Evolutionary conservation across 1,140 invertebrate species (phyloP), one percentile per base, ranked within the genome.

Genomic region (Chelonus insularis): DNA sequence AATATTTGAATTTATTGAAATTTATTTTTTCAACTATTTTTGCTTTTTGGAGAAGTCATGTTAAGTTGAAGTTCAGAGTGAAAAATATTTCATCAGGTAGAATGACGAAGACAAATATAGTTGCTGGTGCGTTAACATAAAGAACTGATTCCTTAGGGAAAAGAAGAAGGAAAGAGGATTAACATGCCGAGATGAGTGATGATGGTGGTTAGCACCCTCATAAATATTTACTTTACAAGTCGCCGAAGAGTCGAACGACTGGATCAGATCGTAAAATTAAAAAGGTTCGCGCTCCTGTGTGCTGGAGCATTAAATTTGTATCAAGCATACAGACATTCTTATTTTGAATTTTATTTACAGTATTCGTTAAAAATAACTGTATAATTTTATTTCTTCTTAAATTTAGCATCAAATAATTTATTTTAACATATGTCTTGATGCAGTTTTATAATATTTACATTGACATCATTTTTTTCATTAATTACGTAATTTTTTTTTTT

Each of bases 141-240:
- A 32, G 41, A 18, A 21, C 14, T 7, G 25, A 29, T 29, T 45
- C 21, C 23, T 16, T 18, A 16, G 14, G 11, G 9, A 21, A 25
- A 25, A 34, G 14, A 12, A 29, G 18, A 11, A 39, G 36, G 23
- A 52, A 50, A 14, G 16, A 14, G 60, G 62, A 66, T 72, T 72
- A 75, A 73, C 73, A 69, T 74, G 72, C 70, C 60, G 21, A 64
- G 67, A 75, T 74, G 72, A 75, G 68, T 71, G 71, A 75, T 75
- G 73, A 72, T 67, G 68, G 68, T 75, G 73, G 68, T 74, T 74
- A 72, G 69, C 73, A 73, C 66, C 67, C 71, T 74, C 73, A 71
- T 74, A 75, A 75, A 75, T 74, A 75, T 75, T 73, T 69, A 70
- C 71, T 73, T 68, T 71, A 68, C 72, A 70, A 72, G 73, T 68